Conservation (phyloP, 2,113 vertebrate genomes). For the Carlito syrichta region DNA sequence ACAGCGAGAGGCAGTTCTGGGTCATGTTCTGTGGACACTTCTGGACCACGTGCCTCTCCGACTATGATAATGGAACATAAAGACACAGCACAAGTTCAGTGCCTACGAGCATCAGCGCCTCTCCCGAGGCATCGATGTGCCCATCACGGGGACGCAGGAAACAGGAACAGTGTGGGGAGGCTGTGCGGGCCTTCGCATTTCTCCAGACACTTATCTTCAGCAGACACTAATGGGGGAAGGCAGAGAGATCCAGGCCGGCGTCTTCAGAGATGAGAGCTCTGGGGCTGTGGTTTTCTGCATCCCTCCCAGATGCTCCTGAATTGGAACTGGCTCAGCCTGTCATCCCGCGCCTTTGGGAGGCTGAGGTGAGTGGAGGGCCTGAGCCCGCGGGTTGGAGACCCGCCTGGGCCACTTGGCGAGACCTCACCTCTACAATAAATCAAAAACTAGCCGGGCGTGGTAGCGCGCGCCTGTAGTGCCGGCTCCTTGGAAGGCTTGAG, state of each 20-base stretch:
- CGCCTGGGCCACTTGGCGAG: too few species aligned
- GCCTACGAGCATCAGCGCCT: accelerated
- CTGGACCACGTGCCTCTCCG: accelerated
- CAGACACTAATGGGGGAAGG: accelerated
- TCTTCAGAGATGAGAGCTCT: background rate
- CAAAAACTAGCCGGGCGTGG: too few species aligned
- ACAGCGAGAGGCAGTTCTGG: background rate
- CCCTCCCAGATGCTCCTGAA: background rate
- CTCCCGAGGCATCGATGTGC: accelerated
- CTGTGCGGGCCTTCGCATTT: background rate
- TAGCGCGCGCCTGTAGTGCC: too few species aligned
- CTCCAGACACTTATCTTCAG: background rate
- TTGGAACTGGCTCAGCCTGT: background rate
- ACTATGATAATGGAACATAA: accelerated
- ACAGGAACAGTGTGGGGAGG: background rate
- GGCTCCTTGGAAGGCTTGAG: too few species aligned
- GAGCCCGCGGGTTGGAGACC: too few species aligned
- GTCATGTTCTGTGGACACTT: accelerated
- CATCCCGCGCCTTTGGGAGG: too few species aligned
- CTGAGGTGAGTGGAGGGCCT: too few species aligned
- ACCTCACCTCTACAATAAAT: too few species aligned
- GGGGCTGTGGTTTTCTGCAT: background rate
- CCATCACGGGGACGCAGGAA: accelerated
- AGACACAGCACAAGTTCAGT: accelerated
- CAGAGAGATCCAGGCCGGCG: accelerated